Conservation (phyloP, 2,113 vertebrate species). For the Felis catus region F.catus_Fca126_mat1.0 CM031419.1:144872501-144873000, state of each 20-base stretch:
- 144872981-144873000: not conserved
- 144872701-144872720: not conserved
- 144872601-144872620: not conserved
- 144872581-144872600: not conserved
- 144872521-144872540: not conserved
- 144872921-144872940: not conserved
- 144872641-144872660: not conserved
- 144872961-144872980: not conserved
- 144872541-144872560: not conserved
- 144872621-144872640: not conserved
- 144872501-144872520: not conserved
- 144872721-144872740: not conserved
- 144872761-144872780: not conserved
- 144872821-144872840: not conserved
- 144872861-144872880: not conserved
- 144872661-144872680: not conserved
- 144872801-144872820: not conserved
- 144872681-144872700: not conserved
- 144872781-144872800: not conserved
- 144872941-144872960: not conserved
- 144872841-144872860: not conserved
- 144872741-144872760: not conserved
- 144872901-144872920: not conserved
- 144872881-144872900: not conserved
- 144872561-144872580: not conserved